Conservation (phyloP, 2,797 vertebrate genomes). For the Macroramphosus scolopax region DNA sequence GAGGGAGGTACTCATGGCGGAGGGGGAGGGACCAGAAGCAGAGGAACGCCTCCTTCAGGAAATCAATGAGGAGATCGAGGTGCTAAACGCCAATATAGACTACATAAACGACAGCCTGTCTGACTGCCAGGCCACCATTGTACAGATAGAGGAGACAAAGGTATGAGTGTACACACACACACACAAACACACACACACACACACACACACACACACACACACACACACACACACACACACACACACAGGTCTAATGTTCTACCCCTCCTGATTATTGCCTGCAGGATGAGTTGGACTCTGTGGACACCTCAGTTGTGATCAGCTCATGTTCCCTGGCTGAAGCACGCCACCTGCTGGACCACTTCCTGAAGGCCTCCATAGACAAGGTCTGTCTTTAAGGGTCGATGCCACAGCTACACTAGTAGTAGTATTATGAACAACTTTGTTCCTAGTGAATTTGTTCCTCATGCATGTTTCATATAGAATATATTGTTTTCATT, state of each 20-base stretch:
- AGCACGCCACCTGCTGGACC: constrained; percentile 92
- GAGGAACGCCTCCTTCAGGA: constrained; percentile 90
- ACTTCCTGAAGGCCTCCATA: constrained; percentile 95
- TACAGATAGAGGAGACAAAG: constrained; percentile 98
- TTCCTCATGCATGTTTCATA: too few relatives aligned
- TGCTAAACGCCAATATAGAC: constrained; percentile 94
- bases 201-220: constrained; percentile 9
- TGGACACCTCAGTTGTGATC: constrained; percentile 96
- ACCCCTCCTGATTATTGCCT: too few relatives aligned
- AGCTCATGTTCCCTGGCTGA: constrained; percentile 96
- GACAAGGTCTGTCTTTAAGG: constrained; percentile 80
- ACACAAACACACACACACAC: background rate
- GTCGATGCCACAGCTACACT: too few relatives aligned
- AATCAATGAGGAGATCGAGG: constrained; percentile 93
- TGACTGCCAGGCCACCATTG: constrained; percentile 96
- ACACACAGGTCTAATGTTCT: constrained; percentile 9
- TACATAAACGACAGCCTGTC: constrained; percentile 96
- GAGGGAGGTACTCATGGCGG: constrained; percentile 81
- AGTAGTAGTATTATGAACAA: too few relatives aligned
- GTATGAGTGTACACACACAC: constrained; percentile 54
- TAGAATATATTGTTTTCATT: too few relatives aligned
- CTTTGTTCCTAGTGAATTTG: background rate
- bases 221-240: constrained; percentile 4
- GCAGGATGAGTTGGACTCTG: constrained; percentile 95
- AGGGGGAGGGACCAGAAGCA: constrained; percentile 77